A percentile compares a stretch with the other conserved stretches of the same genome.
These are phyloP conservation scores for Dicranocentrus wangi DNA, from an alignment of 2,888 invertebrate genomes.

Conservation along the genomic window DNA sequence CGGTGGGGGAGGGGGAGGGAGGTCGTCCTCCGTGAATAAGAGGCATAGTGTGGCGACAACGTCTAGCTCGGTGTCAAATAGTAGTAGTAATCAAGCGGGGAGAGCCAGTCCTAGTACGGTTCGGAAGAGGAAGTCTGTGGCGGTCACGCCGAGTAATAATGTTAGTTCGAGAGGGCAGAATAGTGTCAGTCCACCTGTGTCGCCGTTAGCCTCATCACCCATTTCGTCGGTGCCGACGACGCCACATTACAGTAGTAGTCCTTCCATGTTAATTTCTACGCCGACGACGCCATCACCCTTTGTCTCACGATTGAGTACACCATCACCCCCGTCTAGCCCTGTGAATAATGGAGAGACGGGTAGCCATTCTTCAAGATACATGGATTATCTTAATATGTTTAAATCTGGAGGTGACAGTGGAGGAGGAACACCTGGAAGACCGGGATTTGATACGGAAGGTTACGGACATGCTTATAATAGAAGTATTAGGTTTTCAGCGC, in stretches of 20 bases:
- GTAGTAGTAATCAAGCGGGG: constrained; percentile 24
- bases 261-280: constrained; percentile 27
- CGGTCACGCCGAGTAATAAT: constrained; percentile 22
- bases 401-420: constrained; percentile 26
- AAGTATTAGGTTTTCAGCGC: constrained; percentile 40
- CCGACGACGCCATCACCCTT: constrained; percentile 53
- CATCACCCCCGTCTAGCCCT: constrained; percentile 10
- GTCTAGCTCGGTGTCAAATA: constrained; percentile 24
- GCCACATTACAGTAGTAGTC: constrained; percentile 37
- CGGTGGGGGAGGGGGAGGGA: not conserved
- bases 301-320: constrained; percentile 43
- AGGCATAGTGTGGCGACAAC: constrained; percentile 39
- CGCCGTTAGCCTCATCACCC: constrained; percentile 27
- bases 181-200: constrained; percentile 29
- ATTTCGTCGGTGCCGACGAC: not conserved
- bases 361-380: constrained; percentile 42
- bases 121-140: constrained; percentile 45
- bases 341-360: constrained; percentile 37
- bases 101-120: constrained; percentile 5
- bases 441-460: not conserved
- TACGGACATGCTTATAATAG: constrained; percentile 48
- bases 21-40: constrained; percentile 1
- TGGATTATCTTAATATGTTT: constrained; percentile 52
- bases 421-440: constrained; percentile 10
- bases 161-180: constrained; percentile 11